Evolutionary conservation across 1,140 invertebrate species (phyloP), one percentile per base, ranked within the genome.

Genomic region (Drosophila novamexicana): DNA sequence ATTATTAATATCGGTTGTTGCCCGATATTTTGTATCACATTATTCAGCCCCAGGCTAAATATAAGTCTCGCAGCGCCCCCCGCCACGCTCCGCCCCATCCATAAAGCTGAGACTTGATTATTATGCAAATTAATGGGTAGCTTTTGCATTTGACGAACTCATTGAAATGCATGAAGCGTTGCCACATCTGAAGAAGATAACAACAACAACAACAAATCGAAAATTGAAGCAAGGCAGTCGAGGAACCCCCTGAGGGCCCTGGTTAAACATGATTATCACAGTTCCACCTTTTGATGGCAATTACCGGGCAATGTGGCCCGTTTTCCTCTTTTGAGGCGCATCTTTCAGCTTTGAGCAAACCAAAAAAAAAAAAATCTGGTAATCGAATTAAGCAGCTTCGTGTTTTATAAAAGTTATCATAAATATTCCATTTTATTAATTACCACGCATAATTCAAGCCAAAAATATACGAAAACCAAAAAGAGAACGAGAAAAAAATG

Each of bases 351-450:
- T 29, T 44, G 16, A 9, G 12, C 12, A 16, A 22, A 18, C 37
- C n/a, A 8, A 58, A n/a, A 56, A 36, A 70, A 45, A 45, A 75
- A 71, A 83, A 68, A 77, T 82, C 79, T 69, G 84, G 83, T 88
- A 88, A 88, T 88, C 83, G 84, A 88, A 88, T 88, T 89, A 88
- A 81, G 85, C 83, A 83, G 88, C 80, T 84, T 88, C 84, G 84
- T 88, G 84, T 89, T 89, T 89, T 88, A 89, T 88, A 89, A 88
- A 88, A 89, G 83, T 88, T 89, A 88, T 89, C 84, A 89, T 88
- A 89, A 88, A 88, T 88, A 88, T 88, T 89, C 84, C 84, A 89
- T 88, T 88, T 88, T 89, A 84, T 88, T 88, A 88, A 88, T 88
- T 89, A 89, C 83, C 84, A 81, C 79, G 80, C 80, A 88, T 88